These are phyloP conservation scores for Drosophila suzukii DNA, from an alignment of 1,140 invertebrate genomes.

Conservation along the genomic window DNA sequence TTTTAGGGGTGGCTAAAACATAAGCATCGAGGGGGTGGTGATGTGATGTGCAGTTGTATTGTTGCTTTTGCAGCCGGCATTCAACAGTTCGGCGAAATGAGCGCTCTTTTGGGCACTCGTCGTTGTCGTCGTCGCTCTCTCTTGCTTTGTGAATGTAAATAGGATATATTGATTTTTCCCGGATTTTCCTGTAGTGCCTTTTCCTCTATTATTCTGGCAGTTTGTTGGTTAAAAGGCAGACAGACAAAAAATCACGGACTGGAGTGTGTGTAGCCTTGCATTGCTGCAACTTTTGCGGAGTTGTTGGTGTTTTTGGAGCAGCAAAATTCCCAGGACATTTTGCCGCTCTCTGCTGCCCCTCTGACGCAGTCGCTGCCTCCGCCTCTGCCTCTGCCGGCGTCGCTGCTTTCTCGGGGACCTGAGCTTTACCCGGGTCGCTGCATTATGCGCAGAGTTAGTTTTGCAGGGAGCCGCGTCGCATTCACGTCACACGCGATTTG, in stretches of 20 bases:
- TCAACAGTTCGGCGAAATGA: conserved; percentile 77
- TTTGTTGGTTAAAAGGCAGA: conserved; percentile 18
- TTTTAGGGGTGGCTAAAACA: conserved; percentile 66
- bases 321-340: conserved; percentile 32
- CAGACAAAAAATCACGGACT: conserved; percentile 19
- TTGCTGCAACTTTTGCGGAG: conserved; percentile 24
- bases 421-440: conserved; percentile 81
- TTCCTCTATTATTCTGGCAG: conserved; percentile 35
- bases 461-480: conserved; percentile 76
- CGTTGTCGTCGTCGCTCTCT: background rate
- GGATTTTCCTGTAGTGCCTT: conserved; percentile 23
- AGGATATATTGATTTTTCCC: conserved; percentile 76
- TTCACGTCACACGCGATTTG: conserved; percentile 62
- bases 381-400: conserved; percentile 19
- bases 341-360: conserved; percentile 14
- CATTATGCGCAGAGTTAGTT: conserved; percentile 83
- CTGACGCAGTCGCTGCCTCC: conserved; percentile 3
- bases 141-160: conserved; percentile 55
- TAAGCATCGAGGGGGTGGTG: conserved; percentile 1
- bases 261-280: conserved; percentile 45
- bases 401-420: conserved; percentile 18
- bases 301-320: conserved; percentile 16
- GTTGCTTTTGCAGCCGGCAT: conserved; percentile 64
- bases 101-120: conserved; percentile 18
- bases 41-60: conserved; percentile 24